Evolutionary conservation across 2,888 invertebrate genomes (phyloP), one percentile per base, ranked within the genome.

Genomic region (Eledona agricola): DNA sequence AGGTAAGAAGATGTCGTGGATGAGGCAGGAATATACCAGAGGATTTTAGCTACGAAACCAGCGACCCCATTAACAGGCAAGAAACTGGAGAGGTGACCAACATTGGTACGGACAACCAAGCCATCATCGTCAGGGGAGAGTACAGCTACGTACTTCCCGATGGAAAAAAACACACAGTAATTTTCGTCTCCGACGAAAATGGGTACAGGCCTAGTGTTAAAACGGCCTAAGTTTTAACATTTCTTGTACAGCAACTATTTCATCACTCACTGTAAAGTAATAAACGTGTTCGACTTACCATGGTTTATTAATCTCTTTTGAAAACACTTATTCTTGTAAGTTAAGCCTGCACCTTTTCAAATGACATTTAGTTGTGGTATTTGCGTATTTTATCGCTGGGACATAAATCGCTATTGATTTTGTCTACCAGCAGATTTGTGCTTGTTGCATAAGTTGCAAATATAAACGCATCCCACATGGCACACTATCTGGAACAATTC

Each of bases 91-190:
- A 78, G 29, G 72, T 87, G 38, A 76, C 78, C 55, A 85, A 86
- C 70, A 80, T 81, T 1, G 83, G 85, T 4, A 80, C 81, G 1
- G 85, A 86, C 29, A 81, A 85, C 52, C 82, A 84, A 65, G 80
- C 83, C 15, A 79, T 86, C 28, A 78, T 80, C n/a, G 80, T 86
- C n/a, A 79, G 78, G 15, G 86, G 86, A 16, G 79, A 81, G 4
- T 82, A 83, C 69, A 80, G 82, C 1, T 87, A 82, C 78, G 74
- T 79, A 12, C 83, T 79, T 3, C 80, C 82, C 7, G 83, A 86
- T 60, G 86, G 86, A 1, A 81, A 80, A 55, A 78, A 81, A 31
- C 86, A 85, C 66, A 81, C 82, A 2, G 83, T 87, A 38, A 83
- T 78, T 13, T 84, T 80, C 71, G 78, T 80, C 9, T 83, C 83